Base-by-base conservation (phyloP, 2,888 invertebrate species). In the Erebia palarica region DNA sequence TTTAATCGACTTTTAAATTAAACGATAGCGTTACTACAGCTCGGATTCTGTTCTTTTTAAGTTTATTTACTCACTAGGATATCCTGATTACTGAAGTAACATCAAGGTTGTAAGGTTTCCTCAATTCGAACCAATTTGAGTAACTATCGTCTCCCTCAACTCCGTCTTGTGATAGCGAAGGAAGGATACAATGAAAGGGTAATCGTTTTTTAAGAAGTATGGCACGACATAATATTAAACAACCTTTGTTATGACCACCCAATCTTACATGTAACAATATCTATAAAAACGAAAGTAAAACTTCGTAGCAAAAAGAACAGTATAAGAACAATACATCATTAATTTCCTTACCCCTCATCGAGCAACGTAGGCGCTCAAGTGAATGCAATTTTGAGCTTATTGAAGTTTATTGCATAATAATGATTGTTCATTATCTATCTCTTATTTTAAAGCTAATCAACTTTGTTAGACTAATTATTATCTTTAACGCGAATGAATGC, bases 401-500 rank as follows among this genome's bases (percentile, higher is more conserved):
- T 68, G 53, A 65, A 55, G 67, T 68, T 65, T 69, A 72, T 73
- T 61, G 21, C 70, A 47, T 73, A 68, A 71, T 68, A 55, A 72
- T 61, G 65, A 61, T 21, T 63, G 53, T 59, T 16, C 65, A n/a
- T 60, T 71, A 65, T 68, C 63, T 71, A 66, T 68, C 66, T 69
- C 53, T 60, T 10, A 61, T 70, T 68, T 27, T 69, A 59, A 60
- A 71, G 58, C 59, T 67, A 58, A 69, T 73, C 73, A 68, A 73
- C 57, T 68, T 72, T 70, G 72, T 72, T 70, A 68, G 51, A 68
- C 69, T 68, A 66, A 69, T 70, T 27, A 36, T 7, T 36, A 68
- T 65, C 4, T 65, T 70, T 59, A 72, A 64, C 47, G 47, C 13
- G 44, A 70, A 70, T 71, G 73, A 75, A 76, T 75, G 75, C 70